phyloP scores from a whole-genome alignment of 2,113 vertebrate genomes.

The Leiothrix lutea region DNA sequence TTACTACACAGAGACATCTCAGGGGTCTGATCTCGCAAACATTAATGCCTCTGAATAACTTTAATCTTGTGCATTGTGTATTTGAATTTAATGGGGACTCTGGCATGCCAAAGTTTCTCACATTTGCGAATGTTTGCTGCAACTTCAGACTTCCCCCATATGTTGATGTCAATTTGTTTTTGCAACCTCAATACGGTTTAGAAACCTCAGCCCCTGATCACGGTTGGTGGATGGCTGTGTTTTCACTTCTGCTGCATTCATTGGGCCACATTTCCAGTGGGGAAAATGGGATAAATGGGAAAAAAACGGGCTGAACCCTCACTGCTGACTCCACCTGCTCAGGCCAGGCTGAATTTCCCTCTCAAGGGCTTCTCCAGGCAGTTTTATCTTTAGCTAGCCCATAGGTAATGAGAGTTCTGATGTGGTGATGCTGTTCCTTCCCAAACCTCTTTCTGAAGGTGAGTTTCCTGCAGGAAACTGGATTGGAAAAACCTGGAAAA shows the following conservation, averaged over 20 bases:
- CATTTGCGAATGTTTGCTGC: conserved; percentile 51
- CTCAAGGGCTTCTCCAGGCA: not conserved
- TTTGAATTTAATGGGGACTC: conserved; percentile 59
- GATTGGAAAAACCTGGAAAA: not conserved
- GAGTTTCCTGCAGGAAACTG: not conserved
- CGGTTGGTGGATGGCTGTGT: not conserved
- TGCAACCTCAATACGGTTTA: conserved; percentile 50
- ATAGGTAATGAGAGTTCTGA: rapidly evolving
- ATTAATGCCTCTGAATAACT: conserved; percentile 54
- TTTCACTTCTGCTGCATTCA: not conserved
- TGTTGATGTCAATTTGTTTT: conserved; percentile 68
- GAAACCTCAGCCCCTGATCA: conserved; percentile 45
- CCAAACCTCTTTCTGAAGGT: not conserved
- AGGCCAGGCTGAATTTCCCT: not conserved
- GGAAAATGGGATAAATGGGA: not conserved
- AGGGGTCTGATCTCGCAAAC: conserved; percentile 51
- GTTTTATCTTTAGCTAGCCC: not conserved
- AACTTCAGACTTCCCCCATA: conserved; percentile 61
- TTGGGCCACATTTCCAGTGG: not conserved
- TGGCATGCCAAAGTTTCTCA: conserved; percentile 54
- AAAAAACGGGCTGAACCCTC: not conserved
- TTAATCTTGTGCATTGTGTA: conserved; percentile 32
- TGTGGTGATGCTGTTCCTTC: not conserved
- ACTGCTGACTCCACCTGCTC: not conserved
- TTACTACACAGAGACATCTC: conserved; percentile 54